Evolutionary conservation across 2,113 vertebrate genomes (phyloP).

Genomic region (Pao palembangensis): DNA sequence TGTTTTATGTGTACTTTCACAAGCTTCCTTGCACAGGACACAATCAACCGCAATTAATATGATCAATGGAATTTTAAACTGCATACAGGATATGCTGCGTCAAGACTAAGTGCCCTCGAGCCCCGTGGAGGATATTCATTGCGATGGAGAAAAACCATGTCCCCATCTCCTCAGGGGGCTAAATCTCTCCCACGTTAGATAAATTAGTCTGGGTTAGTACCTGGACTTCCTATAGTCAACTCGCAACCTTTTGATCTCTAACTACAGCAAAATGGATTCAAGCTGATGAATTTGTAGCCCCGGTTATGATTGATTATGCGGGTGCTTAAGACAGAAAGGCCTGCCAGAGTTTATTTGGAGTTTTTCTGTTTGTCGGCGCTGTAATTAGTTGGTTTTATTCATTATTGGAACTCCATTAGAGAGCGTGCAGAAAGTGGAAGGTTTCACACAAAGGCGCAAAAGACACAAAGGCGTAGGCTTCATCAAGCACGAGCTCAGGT

Average conservation of each 20-base stretch:
- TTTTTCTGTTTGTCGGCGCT: slow-evolving; percentile 5
- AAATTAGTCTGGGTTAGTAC: slow-evolving; percentile 82
- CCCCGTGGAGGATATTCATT: slow-evolving; percentile 65
- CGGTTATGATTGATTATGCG: slow-evolving; percentile 72
- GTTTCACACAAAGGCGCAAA: not conserved
- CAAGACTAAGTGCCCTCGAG: slow-evolving; percentile 65
- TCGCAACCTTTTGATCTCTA: slow-evolving; percentile 74
- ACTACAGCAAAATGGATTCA: slow-evolving; percentile 73
- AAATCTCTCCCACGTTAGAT: slow-evolving; percentile 86
- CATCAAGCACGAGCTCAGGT: not conserved
- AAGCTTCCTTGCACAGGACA: slow-evolving; percentile 65
- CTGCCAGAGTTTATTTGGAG: slow-evolving; percentile 64
- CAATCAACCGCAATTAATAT: slow-evolving; percentile 72
- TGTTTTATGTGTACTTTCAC: slow-evolving; percentile 49
- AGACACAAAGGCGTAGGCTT: not conserved
- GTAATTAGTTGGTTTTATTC: slow-evolving; percentile 23
- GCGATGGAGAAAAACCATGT: slow-evolving; percentile 70
- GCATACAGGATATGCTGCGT: slow-evolving; percentile 67
- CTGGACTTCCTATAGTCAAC: slow-evolving; percentile 81
- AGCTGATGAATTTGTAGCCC: slow-evolving; percentile 70
- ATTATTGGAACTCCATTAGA: slow-evolving; percentile 3
- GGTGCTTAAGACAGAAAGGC: slow-evolving; percentile 54
- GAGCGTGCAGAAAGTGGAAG: not conserved
- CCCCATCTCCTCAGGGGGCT: slow-evolving; percentile 63
- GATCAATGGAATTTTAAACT: slow-evolving; percentile 74